Evolutionary conservation across 2,888 invertebrate species (phyloP).

Genomic region (Beris morrisii): DNA sequence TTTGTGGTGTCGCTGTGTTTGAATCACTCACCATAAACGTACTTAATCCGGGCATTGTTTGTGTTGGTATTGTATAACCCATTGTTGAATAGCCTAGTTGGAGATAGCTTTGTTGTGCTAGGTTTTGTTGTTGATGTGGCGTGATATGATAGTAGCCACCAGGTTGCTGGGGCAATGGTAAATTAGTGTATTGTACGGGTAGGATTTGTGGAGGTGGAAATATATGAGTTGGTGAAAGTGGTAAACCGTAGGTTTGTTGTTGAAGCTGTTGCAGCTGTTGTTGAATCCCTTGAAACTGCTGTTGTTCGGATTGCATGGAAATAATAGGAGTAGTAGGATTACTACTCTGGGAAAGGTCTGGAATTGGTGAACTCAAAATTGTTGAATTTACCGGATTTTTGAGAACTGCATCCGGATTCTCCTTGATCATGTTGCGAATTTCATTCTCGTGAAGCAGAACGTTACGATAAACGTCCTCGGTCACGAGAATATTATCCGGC

Average conservation of each 20-base stretch:
- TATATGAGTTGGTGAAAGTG: constrained; percentile 51
- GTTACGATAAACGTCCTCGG: constrained; percentile 53
- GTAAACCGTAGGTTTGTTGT: constrained; percentile 31
- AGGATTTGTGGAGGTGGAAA: constrained; percentile 56
- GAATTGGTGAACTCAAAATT: constrained; percentile 47
- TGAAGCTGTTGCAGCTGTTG: constrained; percentile 15
- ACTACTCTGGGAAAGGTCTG: constrained; percentile 36
- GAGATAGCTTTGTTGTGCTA: constrained; percentile 29
- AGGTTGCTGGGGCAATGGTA: constrained; percentile 55
- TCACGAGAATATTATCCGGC: constrained; percentile 52
- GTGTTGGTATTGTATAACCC: constrained; percentile 26
- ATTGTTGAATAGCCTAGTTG: constrained; percentile 26
- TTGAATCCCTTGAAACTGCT: background rate
- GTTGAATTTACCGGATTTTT: constrained; percentile 52
- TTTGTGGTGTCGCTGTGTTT: constrained; percentile 38
- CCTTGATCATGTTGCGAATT: constrained; percentile 50
- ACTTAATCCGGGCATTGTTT: constrained; percentile 25
- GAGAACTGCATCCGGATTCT: constrained; percentile 36
- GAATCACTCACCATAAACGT: constrained; percentile 54
- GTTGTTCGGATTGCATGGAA: constrained; percentile 33
- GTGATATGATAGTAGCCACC: constrained; percentile 42
- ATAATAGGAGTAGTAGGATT: constrained; percentile 44
- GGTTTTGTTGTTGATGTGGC: constrained; percentile 17
- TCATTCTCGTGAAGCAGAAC: constrained; percentile 54
- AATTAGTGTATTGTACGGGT: constrained; percentile 54